Conservation (phyloP, 2,888 invertebrate species). For the Thera obeliscata region DNA sequence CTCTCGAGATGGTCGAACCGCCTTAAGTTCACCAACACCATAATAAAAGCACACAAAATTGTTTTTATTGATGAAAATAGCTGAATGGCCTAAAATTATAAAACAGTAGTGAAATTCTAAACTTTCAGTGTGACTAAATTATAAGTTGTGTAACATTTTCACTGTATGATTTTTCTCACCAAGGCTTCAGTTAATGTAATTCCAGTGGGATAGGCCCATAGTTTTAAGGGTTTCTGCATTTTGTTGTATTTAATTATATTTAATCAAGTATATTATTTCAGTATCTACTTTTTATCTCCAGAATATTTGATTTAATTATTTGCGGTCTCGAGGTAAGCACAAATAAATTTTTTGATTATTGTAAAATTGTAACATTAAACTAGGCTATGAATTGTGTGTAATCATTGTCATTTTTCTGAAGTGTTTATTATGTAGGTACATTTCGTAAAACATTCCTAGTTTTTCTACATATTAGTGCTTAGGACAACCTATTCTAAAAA, state of each 20-base stretch:
- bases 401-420: not conserved
- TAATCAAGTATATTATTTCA: conserved; percentile 26
- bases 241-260: conserved; percentile 42
- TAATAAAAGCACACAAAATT: no score
- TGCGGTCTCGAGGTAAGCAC: conserved; percentile 17
- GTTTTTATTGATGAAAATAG: no score
- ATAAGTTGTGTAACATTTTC: conserved; percentile 40
- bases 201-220: conserved; percentile 26
- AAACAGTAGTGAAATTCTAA: conserved; percentile 11
- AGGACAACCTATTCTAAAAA: not conserved
- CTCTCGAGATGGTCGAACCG: no score
- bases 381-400: not conserved
- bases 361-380: not conserved
- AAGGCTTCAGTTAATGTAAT: not conserved
- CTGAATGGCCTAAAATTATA: not conserved
- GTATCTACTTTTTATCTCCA: not conserved
- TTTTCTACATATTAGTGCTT: conserved; percentile 12
- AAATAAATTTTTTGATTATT: not conserved
- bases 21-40: no score
- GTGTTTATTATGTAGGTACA: not conserved
- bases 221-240: conserved; percentile 49
- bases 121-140: not conserved
- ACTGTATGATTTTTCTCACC: conserved; percentile 21
- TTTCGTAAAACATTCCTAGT: conserved; percentile 29
- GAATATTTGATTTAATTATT: conserved; percentile 1